A percentile compares a stretch with the other conserved stretches of the same genome.
phyloP scores from a whole-genome alignment of 2,888 invertebrate genomes.

The Congeria kusceri region DNA sequence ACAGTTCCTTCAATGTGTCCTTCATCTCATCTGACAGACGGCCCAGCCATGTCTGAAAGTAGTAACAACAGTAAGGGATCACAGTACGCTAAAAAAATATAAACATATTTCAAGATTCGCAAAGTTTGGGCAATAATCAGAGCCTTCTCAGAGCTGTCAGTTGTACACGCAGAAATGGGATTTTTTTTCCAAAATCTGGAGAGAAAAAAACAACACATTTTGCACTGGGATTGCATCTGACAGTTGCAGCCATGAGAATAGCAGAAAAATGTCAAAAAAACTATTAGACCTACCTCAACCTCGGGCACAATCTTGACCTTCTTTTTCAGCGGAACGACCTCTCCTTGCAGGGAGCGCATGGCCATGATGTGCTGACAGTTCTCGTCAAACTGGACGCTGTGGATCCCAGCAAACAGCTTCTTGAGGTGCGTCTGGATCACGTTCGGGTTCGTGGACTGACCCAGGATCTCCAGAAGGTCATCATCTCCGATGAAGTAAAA shows the following conservation, averaged over 20 bases:
- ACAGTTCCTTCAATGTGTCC: constrained; percentile 90
- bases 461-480: constrained; percentile 97
- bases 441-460: constrained; percentile 94
- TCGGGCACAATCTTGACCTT: constrained; percentile 91
- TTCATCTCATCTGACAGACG: constrained; percentile 94
- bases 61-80: constrained; percentile 9
- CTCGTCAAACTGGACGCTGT: constrained; percentile 89
- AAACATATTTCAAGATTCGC: too few species aligned
- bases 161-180: too few species aligned
- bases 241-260: too few species aligned
- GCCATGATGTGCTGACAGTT: constrained; percentile 88
- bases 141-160: too few species aligned
- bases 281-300: constrained; percentile 89
- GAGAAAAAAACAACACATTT: too few species aligned
- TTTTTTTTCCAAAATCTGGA: too few species aligned
- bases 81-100: too few species aligned
- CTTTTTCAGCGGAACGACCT: constrained; percentile 89
- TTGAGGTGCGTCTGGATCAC: constrained; percentile 97
- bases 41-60: constrained; percentile 88
- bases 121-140: too few species aligned
- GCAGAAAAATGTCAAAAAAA: too few species aligned
- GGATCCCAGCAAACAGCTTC: constrained; percentile 93
- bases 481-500: constrained; percentile 99
- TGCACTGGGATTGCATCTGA: too few species aligned
- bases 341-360: constrained; percentile 92